Base-by-base conservation (phyloP, 1,140 invertebrate genomes). In the Chironomus striatipennis region DNA sequence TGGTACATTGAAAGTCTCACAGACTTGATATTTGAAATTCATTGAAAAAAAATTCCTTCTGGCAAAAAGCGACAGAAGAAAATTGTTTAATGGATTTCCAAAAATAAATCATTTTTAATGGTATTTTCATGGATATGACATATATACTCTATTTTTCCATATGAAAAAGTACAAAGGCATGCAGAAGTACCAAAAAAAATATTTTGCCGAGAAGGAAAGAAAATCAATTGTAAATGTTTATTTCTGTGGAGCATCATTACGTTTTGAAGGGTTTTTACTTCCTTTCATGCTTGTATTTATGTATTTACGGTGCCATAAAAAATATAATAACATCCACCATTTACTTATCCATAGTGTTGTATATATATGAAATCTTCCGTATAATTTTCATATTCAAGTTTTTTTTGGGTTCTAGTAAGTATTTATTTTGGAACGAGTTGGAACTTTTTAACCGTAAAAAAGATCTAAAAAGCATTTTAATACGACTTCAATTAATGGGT, bases 71-170 rank as follows among this genome's bases (percentile, higher is more conserved):
- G 65, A 34, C 24, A 34, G 24, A 34, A 34, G 24, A 34, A 5
- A 34, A 34, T 34, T 34, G 24, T 34, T 70, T 70, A 70, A 70
- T 70, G 65, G 65, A 70, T 70, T 70, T 70, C 18, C 17, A 18
- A 70, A 21, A 9, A 70, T 70, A 70, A 70, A 70, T 70, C 65
- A 70, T 70, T 70, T 70, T 70, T 70, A 70, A 70, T 70, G 65
- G 65, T 70, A 20, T 70, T 21, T 21, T 70, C 65, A 17, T 70
- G 65, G 10, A 70, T 70, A 70, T 70, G 65, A 70, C 65, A 70
- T 20, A 70, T 21, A 18, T 67, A 18, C n/a, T 67, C 64, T 47
- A 47, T 47, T 1, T 7, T 47, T 9, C 15, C 24, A 34, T 34
- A 34, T 34, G 24, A 34, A 34, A 34, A 34, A 34, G 24, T 34